Evolutionary conservation across 2,888 invertebrate species (phyloP).

Genomic region (Oxycera nigricornis): DNA sequence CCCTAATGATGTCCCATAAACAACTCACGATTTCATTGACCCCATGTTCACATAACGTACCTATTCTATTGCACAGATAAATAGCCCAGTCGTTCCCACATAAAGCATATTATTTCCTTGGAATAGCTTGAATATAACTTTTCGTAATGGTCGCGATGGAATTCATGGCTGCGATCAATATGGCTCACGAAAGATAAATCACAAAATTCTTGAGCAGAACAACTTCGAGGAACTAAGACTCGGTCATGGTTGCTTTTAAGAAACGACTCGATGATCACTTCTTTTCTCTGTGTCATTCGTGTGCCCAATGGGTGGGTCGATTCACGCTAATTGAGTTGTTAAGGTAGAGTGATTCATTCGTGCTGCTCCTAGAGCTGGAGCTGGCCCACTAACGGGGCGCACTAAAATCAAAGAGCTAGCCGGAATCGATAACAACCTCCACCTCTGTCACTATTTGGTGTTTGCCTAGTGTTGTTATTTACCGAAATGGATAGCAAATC

Average conservation of each 20-base stretch:
- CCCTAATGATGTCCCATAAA: too few species aligned
- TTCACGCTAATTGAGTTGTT: conserved; percentile 4
- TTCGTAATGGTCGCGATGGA: not conserved
- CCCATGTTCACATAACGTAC: too few species aligned
- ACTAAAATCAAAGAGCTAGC: not conserved
- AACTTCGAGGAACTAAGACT: not conserved
- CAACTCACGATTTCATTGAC: too few species aligned
- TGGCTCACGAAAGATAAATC: not conserved
- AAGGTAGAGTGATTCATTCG: not conserved
- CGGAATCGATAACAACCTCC: not conserved
- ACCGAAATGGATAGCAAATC: not conserved
- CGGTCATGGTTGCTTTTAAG: not conserved
- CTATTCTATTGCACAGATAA: too few species aligned
- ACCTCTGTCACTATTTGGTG: not conserved
- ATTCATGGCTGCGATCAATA: not conserved
- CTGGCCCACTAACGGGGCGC: not conserved
- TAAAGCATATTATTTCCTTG: too few species aligned
- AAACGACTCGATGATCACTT: not conserved
- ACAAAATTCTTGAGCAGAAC: not conserved
- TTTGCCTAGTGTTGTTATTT: not conserved
- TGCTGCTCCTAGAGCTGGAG: not conserved
- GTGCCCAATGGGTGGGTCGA: not conserved
- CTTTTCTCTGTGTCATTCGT: not conserved
- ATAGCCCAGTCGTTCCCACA: too few species aligned
- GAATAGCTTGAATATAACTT: too few species aligned